Evolutionary conservation across 2,888 invertebrate species (phyloP), one percentile per base, ranked within the genome.

Genomic region (Agrochola lota): DNA sequence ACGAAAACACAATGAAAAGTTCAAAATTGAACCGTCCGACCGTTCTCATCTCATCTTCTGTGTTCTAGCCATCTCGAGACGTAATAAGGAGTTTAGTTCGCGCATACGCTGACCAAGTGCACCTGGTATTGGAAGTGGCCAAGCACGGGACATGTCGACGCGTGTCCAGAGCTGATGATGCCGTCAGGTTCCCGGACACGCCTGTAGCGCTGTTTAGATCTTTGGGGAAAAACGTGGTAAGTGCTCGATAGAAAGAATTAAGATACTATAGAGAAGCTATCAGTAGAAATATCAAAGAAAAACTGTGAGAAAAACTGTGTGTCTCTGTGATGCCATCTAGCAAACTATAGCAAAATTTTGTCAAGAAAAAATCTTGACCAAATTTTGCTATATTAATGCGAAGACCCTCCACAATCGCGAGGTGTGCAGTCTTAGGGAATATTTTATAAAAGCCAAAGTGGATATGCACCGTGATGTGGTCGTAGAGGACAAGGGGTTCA

Each of bases 51-150:
- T 26, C 0, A 60, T 8, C 3, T 26, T 40, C 8, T 68, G 11
- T 60, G 52, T 85, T 84, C 8, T 77, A 90, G 89, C 67, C 72
- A 11, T 30, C 75, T 11, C 73, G 88, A 76, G 79, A 87, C 7
- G 35, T 77, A 0, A 72, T 87, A 15, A 77, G 79, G 23, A 81
- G 66, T 4, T 81, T 94, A 52, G 73, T 85, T 1, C 80, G 88
- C 57, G 91, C 90, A 0, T 89, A 91, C 1, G 49, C 85, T 0
- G 84, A 89, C 1, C 86, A 90, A 59, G 85, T 90, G 30, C 43
- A 66, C 0, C 4, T 90, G 26, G 89, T 94, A 0, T 60, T 91
- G 5, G 89, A 93, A 52, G 91, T 91, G 5, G 92, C 92, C 0
- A 90, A 87, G 15, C 81, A 26, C 3, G 91, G 88, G 9, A 60